Evolutionary conservation across 2,888 invertebrate species (phyloP).

Genomic region (Teinopalpus imperialis): DNA sequence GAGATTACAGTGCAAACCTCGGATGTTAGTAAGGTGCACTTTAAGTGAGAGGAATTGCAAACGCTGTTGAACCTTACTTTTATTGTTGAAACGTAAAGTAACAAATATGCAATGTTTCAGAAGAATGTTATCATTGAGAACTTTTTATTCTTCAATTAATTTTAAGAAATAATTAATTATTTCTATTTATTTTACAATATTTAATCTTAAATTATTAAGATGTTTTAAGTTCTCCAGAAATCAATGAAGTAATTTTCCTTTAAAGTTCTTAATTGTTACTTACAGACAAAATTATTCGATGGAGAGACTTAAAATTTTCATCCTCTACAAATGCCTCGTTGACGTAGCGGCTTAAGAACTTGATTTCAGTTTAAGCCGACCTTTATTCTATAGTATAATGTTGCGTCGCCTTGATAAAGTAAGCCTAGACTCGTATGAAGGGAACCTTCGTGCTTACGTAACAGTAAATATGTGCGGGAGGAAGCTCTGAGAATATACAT

Average conservation of each 20-base stretch:
- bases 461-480: neutral
- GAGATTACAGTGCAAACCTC: no score
- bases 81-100: no score
- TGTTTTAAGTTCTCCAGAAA: no score
- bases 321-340: slow-evolving; percentile 13
- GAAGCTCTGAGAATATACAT: neutral
- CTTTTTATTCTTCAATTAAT: no score
- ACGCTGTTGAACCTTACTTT: no score
- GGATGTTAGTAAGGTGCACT: no score
- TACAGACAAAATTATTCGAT: slow-evolving; percentile 13
- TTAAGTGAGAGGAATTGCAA: no score
- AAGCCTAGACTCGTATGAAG: slow-evolving; percentile 4
- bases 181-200: no score
- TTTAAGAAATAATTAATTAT: no score
- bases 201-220: no score
- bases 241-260: neutral
- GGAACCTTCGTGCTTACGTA: slow-evolving; percentile 1
- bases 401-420: slow-evolving; percentile 11
- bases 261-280: slow-evolving; percentile 11
- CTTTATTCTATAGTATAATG: slow-evolving; percentile 22
- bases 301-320: slow-evolving; percentile 12
- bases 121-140: no score
- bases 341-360: slow-evolving; percentile 22
- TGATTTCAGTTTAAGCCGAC: slow-evolving; percentile 24
- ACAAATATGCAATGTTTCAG: no score